Evolutionary conservation across 2,113 vertebrate species (phyloP).

Genomic region (Apodemus speciosus): DNA sequence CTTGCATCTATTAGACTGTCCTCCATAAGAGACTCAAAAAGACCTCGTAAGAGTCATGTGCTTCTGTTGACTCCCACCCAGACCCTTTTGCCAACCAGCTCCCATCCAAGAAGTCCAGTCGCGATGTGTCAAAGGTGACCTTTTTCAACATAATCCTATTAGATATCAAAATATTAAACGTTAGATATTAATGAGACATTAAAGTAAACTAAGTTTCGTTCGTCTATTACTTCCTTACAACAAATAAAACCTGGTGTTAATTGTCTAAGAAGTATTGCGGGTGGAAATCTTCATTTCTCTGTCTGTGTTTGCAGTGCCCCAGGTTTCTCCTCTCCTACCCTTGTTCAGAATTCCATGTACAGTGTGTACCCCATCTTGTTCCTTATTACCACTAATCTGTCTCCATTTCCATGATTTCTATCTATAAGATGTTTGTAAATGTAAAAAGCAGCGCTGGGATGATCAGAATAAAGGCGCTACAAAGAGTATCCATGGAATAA

Average conservation of each 20-base stretch:
- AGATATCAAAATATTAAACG: not conserved
- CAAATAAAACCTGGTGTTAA: not conserved
- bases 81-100: not conserved
- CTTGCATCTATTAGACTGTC: not conserved
- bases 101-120: not conserved
- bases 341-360: not conserved
- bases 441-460: not conserved
- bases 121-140: not conserved
- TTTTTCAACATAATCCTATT: not conserved
- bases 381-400: not conserved
- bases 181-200: not conserved
- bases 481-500: not conserved
- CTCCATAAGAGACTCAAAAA: not conserved
- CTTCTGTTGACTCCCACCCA: not conserved
- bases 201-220: not conserved
- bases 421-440: not conserved
- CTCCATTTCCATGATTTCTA: not conserved
- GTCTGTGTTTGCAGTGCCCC: not conserved
- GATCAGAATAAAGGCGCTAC: not conserved
- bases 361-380: not conserved
- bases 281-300: not conserved
- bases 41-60: not conserved
- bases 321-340: not conserved
- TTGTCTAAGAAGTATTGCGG: constrained; percentile 4
- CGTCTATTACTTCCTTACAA: not conserved